These are phyloP conservation scores for Acleris literana DNA, from an alignment of 2,888 invertebrate genomes.

Conservation along the genomic window DNA sequence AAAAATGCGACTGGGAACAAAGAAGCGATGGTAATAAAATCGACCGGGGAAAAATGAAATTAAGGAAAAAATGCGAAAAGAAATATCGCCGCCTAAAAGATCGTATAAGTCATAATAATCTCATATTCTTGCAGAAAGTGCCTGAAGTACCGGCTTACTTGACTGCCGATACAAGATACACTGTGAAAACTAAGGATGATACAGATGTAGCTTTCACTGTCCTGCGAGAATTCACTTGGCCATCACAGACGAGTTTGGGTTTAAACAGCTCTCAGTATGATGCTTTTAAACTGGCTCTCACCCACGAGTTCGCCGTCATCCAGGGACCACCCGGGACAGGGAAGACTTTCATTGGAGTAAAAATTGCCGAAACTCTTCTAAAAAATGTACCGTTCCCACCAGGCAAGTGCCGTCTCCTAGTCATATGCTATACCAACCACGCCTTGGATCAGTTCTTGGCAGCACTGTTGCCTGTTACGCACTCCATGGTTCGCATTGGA, in stretches of 20 bases:
- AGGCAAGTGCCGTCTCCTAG: slow-evolving; percentile 81
- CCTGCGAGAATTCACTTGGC: slow-evolving; percentile 69
- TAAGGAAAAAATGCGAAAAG: too few relatives aligned
- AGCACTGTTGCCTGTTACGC: slow-evolving; percentile 83
- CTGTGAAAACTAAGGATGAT: slow-evolving; percentile 26
- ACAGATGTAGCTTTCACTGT: slow-evolving; percentile 47
- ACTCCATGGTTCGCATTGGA: slow-evolving; percentile 87
- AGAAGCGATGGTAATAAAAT: too few relatives aligned
- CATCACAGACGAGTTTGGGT: slow-evolving; percentile 63
- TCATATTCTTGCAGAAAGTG: slow-evolving; percentile 46
- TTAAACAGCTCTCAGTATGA: slow-evolving; percentile 86
- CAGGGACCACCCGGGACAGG: slow-evolving; percentile 96
- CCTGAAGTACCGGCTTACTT: slow-evolving; percentile 55
- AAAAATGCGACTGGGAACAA: too few relatives aligned
- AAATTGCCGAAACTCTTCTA: slow-evolving; percentile 87
- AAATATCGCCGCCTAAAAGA: too few relatives aligned
- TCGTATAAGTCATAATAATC: too few relatives aligned
- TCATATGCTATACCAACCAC: slow-evolving; percentile 93
- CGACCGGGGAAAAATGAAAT: too few relatives aligned
- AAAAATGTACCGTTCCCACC: slow-evolving; percentile 66
- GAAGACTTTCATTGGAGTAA: slow-evolving; percentile 90
- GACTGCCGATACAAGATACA: slow-evolving; percentile 31
- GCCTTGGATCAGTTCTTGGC: slow-evolving; percentile 93
- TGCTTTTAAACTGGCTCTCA: slow-evolving; percentile 87
- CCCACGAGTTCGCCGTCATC: slow-evolving; percentile 88